Evolutionary conservation across 2,888 invertebrate species (phyloP).

Genomic region (Myathropa florea): DNA sequence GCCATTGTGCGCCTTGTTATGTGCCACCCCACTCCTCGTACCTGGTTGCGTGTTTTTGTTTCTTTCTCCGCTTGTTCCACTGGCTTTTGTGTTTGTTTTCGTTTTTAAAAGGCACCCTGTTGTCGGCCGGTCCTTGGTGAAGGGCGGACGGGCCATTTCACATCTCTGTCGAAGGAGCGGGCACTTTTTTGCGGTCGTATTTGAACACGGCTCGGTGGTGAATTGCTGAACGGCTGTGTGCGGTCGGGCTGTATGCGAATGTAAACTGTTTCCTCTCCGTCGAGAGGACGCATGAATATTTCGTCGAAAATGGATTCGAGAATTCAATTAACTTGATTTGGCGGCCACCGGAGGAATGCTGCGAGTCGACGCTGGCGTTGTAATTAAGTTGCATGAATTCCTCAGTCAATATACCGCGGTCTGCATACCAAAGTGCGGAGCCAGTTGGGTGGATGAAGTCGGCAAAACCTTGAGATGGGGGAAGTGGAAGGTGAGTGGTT

Average conservation of each 20-base stretch:
- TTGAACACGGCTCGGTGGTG: not conserved
- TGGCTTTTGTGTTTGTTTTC: not conserved
- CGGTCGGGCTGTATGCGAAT: not conserved
- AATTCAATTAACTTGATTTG: not conserved
- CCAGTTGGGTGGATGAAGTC: not conserved
- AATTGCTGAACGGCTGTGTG: not conserved
- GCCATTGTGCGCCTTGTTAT: constrained; percentile 33
- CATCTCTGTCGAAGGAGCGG: not conserved
- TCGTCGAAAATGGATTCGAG: not conserved
- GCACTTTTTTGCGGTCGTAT: not conserved
- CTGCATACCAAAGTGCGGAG: not conserved
- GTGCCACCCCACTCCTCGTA: constrained; percentile 7
- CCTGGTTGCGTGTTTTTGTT: constrained; percentile 11
- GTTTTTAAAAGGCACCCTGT: not conserved
- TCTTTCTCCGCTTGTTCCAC: not conserved
- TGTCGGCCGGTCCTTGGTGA: not conserved
- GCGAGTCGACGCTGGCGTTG: not conserved
- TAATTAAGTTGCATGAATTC: not conserved
- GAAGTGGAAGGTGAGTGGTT: no score
- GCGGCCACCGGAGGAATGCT: not conserved
- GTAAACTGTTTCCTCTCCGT: constrained; percentile 15
- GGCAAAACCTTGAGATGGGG: no score
- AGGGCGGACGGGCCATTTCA: constrained; percentile 10
- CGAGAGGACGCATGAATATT: not conserved
- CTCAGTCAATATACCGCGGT: not conserved